phyloP scores from a whole-genome alignment of 2,888 invertebrate species.

The Agrochola litura region DNA sequence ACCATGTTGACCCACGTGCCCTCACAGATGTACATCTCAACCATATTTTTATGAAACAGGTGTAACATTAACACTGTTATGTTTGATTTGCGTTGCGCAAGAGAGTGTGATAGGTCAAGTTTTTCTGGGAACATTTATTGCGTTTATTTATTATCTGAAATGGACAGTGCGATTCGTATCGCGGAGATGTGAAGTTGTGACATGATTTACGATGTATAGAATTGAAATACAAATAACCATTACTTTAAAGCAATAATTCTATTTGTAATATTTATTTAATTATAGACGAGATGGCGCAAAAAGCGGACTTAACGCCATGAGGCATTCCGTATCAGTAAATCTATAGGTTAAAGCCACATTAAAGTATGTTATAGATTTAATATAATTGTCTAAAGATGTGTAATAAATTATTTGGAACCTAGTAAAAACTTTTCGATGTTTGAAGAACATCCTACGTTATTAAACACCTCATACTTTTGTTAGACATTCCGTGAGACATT shows the following conservation, averaged over 20 bases:
- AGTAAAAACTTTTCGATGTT: neutral
- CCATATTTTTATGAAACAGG: conserved; percentile 59
- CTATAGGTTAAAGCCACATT: neutral
- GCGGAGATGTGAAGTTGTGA: conserved; percentile 23
- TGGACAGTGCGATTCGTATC: conserved; percentile 26
- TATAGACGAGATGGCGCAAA: conserved; percentile 33
- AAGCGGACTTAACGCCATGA: conserved; percentile 4
- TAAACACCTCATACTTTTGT: neutral
- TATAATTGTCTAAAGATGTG: conserved; percentile 10
- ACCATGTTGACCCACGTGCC: conserved; percentile 75
- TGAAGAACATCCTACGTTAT: neutral
- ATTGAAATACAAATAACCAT: conserved; percentile 33
- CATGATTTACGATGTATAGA: conserved; percentile 23
- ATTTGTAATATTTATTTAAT: conserved; percentile 36
- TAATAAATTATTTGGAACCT: conserved; percentile 13
- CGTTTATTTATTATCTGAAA: conserved; percentile 30
- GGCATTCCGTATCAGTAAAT: conserved; percentile 38
- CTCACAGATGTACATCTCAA: conserved; percentile 49
- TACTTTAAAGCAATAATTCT: conserved; percentile 17
- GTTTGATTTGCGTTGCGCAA: conserved; percentile 54
- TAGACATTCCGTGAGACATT: neutral
- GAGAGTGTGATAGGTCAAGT: conserved; percentile 62
- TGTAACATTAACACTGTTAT: conserved; percentile 48
- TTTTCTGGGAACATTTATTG: conserved; percentile 45
- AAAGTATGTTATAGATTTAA: neutral